Conservation (phyloP, 2,888 invertebrate genomes). For the Alcis repandata region DNA sequence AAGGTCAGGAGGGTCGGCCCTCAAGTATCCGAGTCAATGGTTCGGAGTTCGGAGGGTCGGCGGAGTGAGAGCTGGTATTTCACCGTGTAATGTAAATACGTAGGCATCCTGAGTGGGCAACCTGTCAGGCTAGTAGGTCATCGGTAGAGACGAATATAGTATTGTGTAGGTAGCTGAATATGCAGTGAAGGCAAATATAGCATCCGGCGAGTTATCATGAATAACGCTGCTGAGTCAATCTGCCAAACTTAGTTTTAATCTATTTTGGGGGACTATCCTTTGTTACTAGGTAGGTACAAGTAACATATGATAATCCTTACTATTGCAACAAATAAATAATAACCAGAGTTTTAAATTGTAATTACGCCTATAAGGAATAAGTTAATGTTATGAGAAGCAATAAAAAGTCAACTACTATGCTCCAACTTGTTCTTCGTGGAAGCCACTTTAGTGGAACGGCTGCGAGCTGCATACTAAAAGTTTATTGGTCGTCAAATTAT, state of each 20-base stretch:
- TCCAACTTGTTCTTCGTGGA: conserved; percentile 31
- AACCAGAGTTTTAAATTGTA: background rate
- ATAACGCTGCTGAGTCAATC: conserved; percentile 6
- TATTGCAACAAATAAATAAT: too few relatives aligned
- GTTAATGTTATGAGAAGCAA: conserved; percentile 6
- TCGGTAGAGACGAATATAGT: conserved; percentile 5
- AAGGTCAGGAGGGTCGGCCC: conserved; percentile 46
- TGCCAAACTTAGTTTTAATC: background rate
- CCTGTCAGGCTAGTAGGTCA: conserved; percentile 16
- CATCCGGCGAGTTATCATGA: conserved; percentile 11
- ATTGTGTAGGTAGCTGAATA: conserved; percentile 13
- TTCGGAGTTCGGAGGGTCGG: conserved; percentile 33
- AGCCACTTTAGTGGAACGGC: too few relatives aligned
- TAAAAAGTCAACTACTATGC: conserved; percentile 1
- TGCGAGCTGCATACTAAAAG: conserved; percentile 17
- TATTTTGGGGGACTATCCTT: too few relatives aligned
- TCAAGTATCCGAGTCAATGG: conserved; percentile 46
- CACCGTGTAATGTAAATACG: conserved; percentile 3
- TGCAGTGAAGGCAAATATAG: conserved; percentile 11
- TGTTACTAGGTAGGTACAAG: too few relatives aligned
- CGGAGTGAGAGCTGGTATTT: conserved; percentile 24
- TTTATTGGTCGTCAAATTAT: conserved; percentile 34
- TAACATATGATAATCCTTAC: too few relatives aligned
- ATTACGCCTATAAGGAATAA: background rate
- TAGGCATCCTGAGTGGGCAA: conserved; percentile 11